Base-by-base conservation (phyloP, 2,113 vertebrate genomes). In the Rhynchomys soricoides region DNA sequence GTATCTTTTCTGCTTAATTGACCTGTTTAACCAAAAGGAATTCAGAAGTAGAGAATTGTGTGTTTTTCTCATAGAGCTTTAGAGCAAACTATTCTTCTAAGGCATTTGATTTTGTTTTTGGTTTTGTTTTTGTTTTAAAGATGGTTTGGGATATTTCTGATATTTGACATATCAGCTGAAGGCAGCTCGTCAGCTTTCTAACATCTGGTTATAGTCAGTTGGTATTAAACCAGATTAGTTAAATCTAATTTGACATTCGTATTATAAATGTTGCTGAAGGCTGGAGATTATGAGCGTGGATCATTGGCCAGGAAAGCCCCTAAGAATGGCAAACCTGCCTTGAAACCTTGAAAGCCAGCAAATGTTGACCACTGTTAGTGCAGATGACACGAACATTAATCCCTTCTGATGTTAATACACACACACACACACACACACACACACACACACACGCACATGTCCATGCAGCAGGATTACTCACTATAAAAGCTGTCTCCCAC, bases 221-320 rank as follows among this genome's bases (percentile, higher is more conserved):
- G 96, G 40, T 96, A 97, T 97, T 92, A 96, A 97, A 96, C 96
- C 93, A 96, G 43, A 93, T 97, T 95, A 96, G 81, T 95, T 91
- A 95, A 95, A 89, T 37, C 62, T 97, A 89, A 97, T 97, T 97
- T 98, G 97, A 89, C 91, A 95, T 97, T 95, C 93, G 86, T 93
- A 66, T 94, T 96, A 45, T 75, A 74, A 96, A 68, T 73, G 1
- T 55, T 97, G 92, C 82, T 95, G 79, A 86, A 95, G 40, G 77
- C 93, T 77, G 70, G 96, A 97, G 75, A 95, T 89, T 95, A 97
- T 62, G 91, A 95, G 24, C 62, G 78, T 78, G 68, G 79, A 75
- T 78, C 70, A 48, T 17, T 75, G 50, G 62, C 48, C 89, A 92
- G 24, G 26, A 89, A 96, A 95, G 81, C 78, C 91, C 70, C 45